Percentiles rank a stretch among this genome's conserved stretches.
phyloP scores from a whole-genome alignment of 2,888 invertebrate genomes.

The Brachyptera risi region DNA sequence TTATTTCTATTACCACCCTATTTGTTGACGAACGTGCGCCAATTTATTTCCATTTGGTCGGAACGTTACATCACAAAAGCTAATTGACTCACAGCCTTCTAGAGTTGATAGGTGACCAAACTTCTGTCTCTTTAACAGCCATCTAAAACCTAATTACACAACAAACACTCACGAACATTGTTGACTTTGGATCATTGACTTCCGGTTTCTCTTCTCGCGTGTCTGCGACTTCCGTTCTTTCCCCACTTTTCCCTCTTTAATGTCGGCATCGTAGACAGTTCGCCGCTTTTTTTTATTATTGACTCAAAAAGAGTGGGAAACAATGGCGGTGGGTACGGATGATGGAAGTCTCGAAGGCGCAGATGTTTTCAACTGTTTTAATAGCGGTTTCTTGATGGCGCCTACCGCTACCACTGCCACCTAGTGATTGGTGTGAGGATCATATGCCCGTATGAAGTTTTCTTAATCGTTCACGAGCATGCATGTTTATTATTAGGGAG shows the following conservation, averaged over 20 bases:
- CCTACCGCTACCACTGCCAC: too few relatives aligned
- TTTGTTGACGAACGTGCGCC: neutral
- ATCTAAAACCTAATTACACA: constrained; percentile 14
- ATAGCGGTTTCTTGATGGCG: too few relatives aligned
- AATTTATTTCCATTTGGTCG: constrained; percentile 1
- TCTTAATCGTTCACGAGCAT: too few relatives aligned
- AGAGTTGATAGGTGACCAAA: too few relatives aligned
- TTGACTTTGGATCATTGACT: constrained; percentile 13
- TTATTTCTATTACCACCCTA: neutral
- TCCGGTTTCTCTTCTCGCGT: neutral
- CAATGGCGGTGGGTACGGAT: neutral
- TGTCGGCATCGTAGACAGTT: neutral
- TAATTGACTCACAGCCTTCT: neutral
- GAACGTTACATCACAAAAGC: too few relatives aligned
- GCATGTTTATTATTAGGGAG: too few relatives aligned
- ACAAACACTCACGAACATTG: constrained; percentile 8
- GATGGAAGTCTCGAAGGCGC: neutral
- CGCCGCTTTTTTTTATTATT: neutral
- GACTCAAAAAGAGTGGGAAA: neutral
- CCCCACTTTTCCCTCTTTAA: neutral
- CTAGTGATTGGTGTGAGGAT: too few relatives aligned
- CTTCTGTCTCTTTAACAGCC: too few relatives aligned
- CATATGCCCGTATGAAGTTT: too few relatives aligned
- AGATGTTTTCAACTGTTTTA: constrained; percentile 5
- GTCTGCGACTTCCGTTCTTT: neutral